Evolutionary conservation across 1,140 invertebrate genomes (phyloP).

Genomic region (Glomeris maerens): DNA sequence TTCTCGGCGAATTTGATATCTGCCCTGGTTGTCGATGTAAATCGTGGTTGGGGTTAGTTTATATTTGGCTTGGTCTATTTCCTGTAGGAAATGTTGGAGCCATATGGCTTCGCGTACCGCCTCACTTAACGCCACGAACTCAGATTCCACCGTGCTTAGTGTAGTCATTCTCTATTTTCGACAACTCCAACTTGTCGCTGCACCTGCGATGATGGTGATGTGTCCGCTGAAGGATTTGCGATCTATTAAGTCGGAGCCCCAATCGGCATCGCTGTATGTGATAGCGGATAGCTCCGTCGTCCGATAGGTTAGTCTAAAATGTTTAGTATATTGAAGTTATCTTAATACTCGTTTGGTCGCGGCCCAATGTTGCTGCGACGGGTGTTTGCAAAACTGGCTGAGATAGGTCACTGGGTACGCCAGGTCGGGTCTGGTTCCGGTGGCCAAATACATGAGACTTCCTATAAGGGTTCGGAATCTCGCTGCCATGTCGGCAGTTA

Average conservation of each 20-base stretch:
- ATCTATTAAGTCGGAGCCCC: slow-evolving; percentile 9
- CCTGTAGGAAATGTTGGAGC: slow-evolving; percentile 7
- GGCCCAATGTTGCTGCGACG: slow-evolving; percentile 3
- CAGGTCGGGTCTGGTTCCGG: background rate
- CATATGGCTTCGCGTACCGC: slow-evolving; percentile 15
- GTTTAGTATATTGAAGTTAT: slow-evolving; percentile 5
- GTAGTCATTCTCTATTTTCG: slow-evolving; percentile 11
- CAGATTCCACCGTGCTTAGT: slow-evolving; percentile 16
- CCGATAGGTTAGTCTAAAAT: slow-evolving; percentile 1
- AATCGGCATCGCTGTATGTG: no score
- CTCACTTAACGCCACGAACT: slow-evolving; percentile 11
- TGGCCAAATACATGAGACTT: no score
- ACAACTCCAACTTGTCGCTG: slow-evolving; percentile 4
- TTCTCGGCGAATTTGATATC: slow-evolving; percentile 17
- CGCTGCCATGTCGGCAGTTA: background rate
- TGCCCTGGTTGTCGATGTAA: slow-evolving; percentile 14
- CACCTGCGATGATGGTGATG: slow-evolving; percentile 8
- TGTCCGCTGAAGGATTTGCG: slow-evolving; percentile 15
- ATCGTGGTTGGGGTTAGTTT: background rate
- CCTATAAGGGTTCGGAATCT: slow-evolving; percentile 2
- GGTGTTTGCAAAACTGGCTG: background rate
- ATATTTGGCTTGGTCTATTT: background rate
- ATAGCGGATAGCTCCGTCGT: background rate
- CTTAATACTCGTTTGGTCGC: slow-evolving; percentile 5
- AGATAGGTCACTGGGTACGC: slow-evolving; percentile 3